Base-by-base conservation (phyloP, 2,797 vertebrate species). In the Epinephelus awoara region DNA sequence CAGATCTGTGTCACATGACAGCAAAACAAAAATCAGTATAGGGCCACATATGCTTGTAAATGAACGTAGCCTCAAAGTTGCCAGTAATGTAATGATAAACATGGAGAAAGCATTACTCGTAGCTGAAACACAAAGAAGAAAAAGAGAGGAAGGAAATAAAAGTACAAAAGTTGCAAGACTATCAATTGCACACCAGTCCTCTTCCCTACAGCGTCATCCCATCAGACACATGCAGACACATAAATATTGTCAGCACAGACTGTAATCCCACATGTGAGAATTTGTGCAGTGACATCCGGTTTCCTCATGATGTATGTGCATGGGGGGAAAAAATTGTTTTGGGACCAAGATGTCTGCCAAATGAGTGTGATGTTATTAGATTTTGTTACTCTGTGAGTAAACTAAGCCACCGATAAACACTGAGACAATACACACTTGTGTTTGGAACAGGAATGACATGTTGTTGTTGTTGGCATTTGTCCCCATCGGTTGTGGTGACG, bases 401-500 rank as follows among this genome's bases (percentile, higher is more conserved):
- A 79, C 40, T 55, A 58, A 85, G 21, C 67, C 47, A n/a, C 54
- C 63, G 54, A 67, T 70, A 64, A 77, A 72, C 61, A 76, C 49
- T 52, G 80, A 77, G 82, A 79, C 65, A 82, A 85, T 40, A 76
- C 69, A 75, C 69, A 73, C 21, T 61, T 23, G 68, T 78, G 70
- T 82, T 67, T 50, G 67, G 47, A 64, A 49, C 65, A 62, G 49
- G 7, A 80, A 29, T 76, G 51, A 83, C 68, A 74, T 83, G 78
- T 84, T 89, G 54, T 84, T 89, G 54, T 82, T 61, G 51, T 86
- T 90, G 83, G 75, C 59, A 4, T 71, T 58, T 44, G 14, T 69
- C 19, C 40, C 67, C 46, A 40, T 64, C 38, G 46, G 5, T 44
- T 62, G 44, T 51, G 25, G 23, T 29, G 74, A 40, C 13, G 6